These are phyloP conservation scores for Frieseomelitta varia DNA, from an alignment of 1,140 invertebrate species.

Conservation along the genomic window DNA sequence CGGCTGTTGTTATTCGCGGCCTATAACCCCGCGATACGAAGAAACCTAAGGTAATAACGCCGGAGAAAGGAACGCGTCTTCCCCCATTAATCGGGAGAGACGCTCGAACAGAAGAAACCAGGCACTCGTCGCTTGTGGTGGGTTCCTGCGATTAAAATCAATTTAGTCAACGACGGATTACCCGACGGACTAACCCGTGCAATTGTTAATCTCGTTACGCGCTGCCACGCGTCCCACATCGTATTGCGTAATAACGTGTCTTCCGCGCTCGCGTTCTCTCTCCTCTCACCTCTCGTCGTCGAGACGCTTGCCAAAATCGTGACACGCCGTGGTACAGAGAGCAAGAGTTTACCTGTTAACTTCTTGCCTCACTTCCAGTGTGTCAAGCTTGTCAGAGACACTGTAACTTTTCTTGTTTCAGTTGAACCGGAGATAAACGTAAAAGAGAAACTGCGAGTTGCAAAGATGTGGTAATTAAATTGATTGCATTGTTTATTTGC, in stretches of 20 bases:
- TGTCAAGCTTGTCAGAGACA: no score
- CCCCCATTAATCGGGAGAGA: neutral
- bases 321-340: neutral
- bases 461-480: no score
- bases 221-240: neutral
- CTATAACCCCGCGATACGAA: neutral
- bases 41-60: slow-evolving; percentile 43
- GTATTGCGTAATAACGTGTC: neutral
- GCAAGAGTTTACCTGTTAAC: no score
- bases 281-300: neutral
- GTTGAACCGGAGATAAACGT: no score
- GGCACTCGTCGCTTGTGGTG: no score
- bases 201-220: slow-evolving; percentile 37
- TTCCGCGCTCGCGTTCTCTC: neutral
- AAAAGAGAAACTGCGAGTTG: no score
- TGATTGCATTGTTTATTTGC: no score
- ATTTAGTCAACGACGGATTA: slow-evolving; percentile 31
- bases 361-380: no score
- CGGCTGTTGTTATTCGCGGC: slow-evolving; percentile 13
- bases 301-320: neutral
- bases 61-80: slow-evolving; percentile 41
- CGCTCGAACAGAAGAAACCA: neutral
- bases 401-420: no score
- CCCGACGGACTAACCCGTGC: neutral
- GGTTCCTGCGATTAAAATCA: slow-evolving; percentile 44